Base-by-base conservation (phyloP, 2,113 vertebrate genomes). In the Dissostichus mawsoni region DNA sequence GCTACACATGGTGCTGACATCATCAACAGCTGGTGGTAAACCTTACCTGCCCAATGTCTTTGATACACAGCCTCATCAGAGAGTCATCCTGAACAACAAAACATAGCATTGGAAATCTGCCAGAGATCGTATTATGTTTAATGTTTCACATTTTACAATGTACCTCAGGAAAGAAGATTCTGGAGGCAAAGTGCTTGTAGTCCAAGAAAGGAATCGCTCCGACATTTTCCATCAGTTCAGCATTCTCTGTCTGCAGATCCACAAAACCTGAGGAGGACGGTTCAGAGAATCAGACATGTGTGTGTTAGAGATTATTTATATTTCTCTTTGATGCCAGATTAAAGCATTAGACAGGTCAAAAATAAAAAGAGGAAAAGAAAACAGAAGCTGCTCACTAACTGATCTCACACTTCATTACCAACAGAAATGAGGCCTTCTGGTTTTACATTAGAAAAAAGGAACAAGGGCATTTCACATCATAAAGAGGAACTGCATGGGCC, bases 151-250 rank as follows among this genome's bases (percentile, higher is more conserved):
- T 20, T 1, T 25, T 12, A 69, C 1, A 14, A 5, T 80, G 93
- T 95, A 99, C 98, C 96, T 99, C 96, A 13, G 98, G 97, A 87
- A 99, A 99, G 89, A 98, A 98, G 87, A 96, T 97, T 92, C 96
- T 97, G 89, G 96, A 94, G 87, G 98, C 98, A 92, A 98, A 99
- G 91, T 99, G 97, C 81, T 98, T 99, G 92, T 98, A 99, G 95
- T 99, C 98, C 88, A 99, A 95, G 91, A 98, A 99, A 17, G 97
- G 97, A 93, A 99, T 96, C 0, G 97, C 95, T 82, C 96, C 96
- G 75, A 96, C 95, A 79, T 95, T 97, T 92, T 98, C 96, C 83
- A 98, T 92, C 88, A 99, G 95, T 44, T 97, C 96, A 44, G 95
- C 92, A 62, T 95, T 96, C 85, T 98, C 97, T 80, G 96, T 98